phyloP scores from a whole-genome alignment of 2,888 invertebrate species.

The Carpatolechia fugitivella region DNA sequence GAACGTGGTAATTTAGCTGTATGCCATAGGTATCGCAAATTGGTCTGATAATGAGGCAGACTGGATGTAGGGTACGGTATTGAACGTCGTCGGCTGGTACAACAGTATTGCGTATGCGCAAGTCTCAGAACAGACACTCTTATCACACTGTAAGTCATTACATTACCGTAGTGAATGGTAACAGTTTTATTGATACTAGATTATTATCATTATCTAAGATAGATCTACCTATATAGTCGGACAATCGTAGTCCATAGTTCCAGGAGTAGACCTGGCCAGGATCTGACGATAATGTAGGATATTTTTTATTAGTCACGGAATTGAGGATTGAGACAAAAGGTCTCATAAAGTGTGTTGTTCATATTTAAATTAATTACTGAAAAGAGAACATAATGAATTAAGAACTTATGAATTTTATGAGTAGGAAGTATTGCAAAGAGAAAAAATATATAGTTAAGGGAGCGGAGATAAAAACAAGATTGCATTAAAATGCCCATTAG shows the following conservation, averaged over 20 bases:
- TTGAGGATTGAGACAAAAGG: too few species aligned
- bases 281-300: too few species aligned
- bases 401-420: too few species aligned
- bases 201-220: not conserved
- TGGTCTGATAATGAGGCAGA: constrained; percentile 12
- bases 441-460: too few species aligned
- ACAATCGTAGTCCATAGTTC: not conserved
- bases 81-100: not conserved
- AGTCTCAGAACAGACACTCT: not conserved
- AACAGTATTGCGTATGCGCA: not conserved
- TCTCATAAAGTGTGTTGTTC: too few species aligned
- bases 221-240: not conserved
- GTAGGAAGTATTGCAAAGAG: too few species aligned
- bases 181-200: not conserved
- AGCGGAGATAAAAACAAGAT: too few species aligned
- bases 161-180: not conserved
- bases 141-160: not conserved
- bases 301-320: too few species aligned
- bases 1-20: constrained; percentile 3
- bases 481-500: too few species aligned
- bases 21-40: constrained; percentile 5
- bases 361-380: too few species aligned
- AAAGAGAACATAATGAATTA: too few species aligned
- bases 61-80: not conserved
- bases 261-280: too few species aligned